Percentiles rank a stretch among this genome's conserved stretches.
Conservation (phyloP, 2,888 invertebrate genomes). For the Crepidodera aurea region DNA sequence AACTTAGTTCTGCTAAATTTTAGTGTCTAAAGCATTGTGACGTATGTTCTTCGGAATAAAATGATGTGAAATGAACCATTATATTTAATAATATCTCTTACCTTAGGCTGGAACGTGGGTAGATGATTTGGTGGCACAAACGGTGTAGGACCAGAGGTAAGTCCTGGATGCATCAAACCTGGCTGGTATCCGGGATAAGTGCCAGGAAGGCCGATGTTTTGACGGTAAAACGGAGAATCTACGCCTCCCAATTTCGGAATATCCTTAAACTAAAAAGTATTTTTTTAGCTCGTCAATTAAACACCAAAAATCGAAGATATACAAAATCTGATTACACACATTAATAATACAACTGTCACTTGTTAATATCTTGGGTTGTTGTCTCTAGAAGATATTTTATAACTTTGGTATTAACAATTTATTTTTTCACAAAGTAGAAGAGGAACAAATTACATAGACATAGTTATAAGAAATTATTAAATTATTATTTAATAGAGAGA, state of each 20-base stretch:
- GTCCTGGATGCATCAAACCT: constrained; percentile 79
- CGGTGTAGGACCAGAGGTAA: constrained; percentile 77
- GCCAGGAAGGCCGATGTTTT: constrained; percentile 72
- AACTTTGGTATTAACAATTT: too few species aligned
- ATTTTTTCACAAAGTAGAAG: too few species aligned
- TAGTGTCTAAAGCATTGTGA: neutral
- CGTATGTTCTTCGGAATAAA: constrained; percentile 27
- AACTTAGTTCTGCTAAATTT: too few species aligned
- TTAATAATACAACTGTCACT: too few species aligned
- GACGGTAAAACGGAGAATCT: constrained; percentile 82
- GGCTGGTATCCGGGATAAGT: constrained; percentile 82
- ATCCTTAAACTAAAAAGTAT: constrained; percentile 76
- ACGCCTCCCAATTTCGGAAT: constrained; percentile 83
- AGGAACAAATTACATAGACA: too few species aligned
- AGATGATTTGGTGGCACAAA: constrained; percentile 90
- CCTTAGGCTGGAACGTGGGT: constrained; percentile 89
- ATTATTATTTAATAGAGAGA: too few species aligned
- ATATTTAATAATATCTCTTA: constrained; percentile 53
- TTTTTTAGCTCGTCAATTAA: too few species aligned
- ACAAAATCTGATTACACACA: too few species aligned
- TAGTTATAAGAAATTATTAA: too few species aligned
- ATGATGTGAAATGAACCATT: constrained; percentile 28
- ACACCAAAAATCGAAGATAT: too few species aligned
- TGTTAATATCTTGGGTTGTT: too few species aligned
- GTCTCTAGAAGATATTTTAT: too few species aligned